Base-by-base conservation (phyloP, 1,140 invertebrate species). In the Drosophila dunni region DNA sequence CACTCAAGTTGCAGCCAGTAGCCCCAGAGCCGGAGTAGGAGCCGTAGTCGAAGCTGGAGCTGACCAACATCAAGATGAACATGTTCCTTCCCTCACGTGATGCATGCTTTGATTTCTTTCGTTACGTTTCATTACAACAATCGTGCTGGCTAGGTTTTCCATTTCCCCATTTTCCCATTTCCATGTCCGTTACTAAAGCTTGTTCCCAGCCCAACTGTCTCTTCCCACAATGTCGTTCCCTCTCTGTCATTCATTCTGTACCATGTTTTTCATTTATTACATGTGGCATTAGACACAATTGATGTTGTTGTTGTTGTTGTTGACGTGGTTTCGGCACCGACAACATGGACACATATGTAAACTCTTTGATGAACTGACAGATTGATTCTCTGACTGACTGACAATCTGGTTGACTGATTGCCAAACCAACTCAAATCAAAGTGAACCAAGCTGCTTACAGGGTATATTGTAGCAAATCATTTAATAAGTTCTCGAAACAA, bases 81-180 rank as follows among this genome's bases (percentile, higher is more conserved):
- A 86, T 86, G 79, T 88, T 65, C 82, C 71, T 74, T 68, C 75
- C 72, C 82, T 86, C 83, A 86, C 82, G 82, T 86, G 83, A 77
- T 73, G 78, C 83, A 86, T 88, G 83, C 83, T 89, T 86, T 86
- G 83, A 86, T 86, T 86, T 86, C 68, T 86, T 86, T 86, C 79
- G 83, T 75, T 86, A 86, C 83, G 83, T 86, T 86, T 86, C 83
- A 86, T 86, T 88, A 89, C 83, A 85, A 88, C 81, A 85, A 86
- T 86, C 81, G 54, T 77, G 72, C 66, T 50, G 45, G 38, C 67
- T n/a, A 33, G 20, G 17, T 50, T 46, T 36, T 6, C 48, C 51
- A 33, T 66, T 44, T 42, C 24, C 24, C 24, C 24, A 29, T 29
- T 29, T 29, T 29, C 24, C 5, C 5, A 29, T 29, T 29, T 29